These are phyloP conservation scores for Ursus arctos DNA, from an alignment of 2,113 vertebrate genomes.

Conservation along the genomic window DNA sequence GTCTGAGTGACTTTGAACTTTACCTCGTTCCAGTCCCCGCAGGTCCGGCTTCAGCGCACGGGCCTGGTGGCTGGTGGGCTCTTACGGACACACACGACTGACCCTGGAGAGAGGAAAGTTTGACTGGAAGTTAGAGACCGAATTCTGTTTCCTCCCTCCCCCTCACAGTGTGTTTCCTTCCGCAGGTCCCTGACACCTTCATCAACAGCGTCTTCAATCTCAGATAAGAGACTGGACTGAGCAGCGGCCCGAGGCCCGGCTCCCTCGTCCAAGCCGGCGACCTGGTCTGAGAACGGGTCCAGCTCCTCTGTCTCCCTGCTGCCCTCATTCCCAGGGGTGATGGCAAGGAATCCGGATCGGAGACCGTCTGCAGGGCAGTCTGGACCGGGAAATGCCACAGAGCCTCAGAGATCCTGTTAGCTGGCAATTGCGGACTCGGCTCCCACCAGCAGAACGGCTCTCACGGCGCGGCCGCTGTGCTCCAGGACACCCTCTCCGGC, in stretches of 20 bases:
- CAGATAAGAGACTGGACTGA: too few relatives aligned
- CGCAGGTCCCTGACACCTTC: fast-evolving
- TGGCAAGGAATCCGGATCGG: fast-evolving
- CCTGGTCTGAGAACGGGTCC: fast-evolving
- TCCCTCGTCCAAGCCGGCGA: neutral
- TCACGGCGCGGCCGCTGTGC: neutral
- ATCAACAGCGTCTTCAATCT: fast-evolving
- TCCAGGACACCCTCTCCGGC: neutral
- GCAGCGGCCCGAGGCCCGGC: neutral
- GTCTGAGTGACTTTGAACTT: neutral
- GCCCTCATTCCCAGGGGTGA: neutral
- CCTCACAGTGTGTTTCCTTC: too few relatives aligned
- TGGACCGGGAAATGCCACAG: too few relatives aligned
- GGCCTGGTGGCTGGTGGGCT: neutral
- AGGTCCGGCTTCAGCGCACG: neutral
- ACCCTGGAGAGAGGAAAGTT: neutral
- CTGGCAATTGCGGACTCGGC: fast-evolving
- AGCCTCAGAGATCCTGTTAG: neutral
- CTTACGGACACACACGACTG: fast-evolving
- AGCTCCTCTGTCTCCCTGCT: neutral
- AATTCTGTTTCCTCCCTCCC: fast-evolving
- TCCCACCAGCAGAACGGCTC: neutral
- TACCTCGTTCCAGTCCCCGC: too few relatives aligned
- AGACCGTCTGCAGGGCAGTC: fast-evolving
- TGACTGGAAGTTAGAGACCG: neutral